Evolutionary conservation across 2,888 invertebrate species (phyloP), one percentile per base, ranked within the genome.

Genomic region (Belgica antarctica): DNA sequence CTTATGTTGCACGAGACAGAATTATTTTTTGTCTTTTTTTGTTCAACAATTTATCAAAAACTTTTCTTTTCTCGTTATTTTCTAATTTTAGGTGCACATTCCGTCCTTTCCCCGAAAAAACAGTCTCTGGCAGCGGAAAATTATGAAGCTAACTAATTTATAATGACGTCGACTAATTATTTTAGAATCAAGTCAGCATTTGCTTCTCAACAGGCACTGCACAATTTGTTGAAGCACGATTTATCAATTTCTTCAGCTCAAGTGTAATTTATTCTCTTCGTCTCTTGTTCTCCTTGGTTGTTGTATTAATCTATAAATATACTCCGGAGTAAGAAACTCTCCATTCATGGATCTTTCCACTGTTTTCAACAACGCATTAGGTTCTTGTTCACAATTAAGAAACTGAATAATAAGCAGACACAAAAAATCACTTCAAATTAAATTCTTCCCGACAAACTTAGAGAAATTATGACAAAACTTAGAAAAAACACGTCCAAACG

Each of bases 401-500:
- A 8, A 22, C 24, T 4, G 25, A 41, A 65, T 24, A 46, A 65
- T 46, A 52, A 41, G 25, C 46, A 66, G 27, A 52, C 27, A 66
- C 25, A 57, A 36, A 36, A 28, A 62, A 62, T 36, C 19, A 62
- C 41, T 41, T 41, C 41, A 34, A 19, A 41, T 41, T n/a, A 62
- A 62, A 46, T 27, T 59, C 27, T 25, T 25, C 24, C 25, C n/a
- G n/a, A 46, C 63, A 17, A 68, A 36, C 12, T 31, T 31, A 31
- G 12, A 31, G 5, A 52, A 52, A 52, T 8, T 10, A 8, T 22
- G 52, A 52, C 52, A 52, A 52, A 52, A 52, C 17, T 7, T 31
- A 25, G n/a, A n/a, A n/a, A 62, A 62, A 62, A 19, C 22, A 68
- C 68, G 68, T 68, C 68, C 52, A 57, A 25, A 68, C 68, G 28